Evolutionary conservation across 2,888 invertebrate species (phyloP), one percentile per base, ranked within the genome.

Genomic region (Coelinius sp.): DNA sequence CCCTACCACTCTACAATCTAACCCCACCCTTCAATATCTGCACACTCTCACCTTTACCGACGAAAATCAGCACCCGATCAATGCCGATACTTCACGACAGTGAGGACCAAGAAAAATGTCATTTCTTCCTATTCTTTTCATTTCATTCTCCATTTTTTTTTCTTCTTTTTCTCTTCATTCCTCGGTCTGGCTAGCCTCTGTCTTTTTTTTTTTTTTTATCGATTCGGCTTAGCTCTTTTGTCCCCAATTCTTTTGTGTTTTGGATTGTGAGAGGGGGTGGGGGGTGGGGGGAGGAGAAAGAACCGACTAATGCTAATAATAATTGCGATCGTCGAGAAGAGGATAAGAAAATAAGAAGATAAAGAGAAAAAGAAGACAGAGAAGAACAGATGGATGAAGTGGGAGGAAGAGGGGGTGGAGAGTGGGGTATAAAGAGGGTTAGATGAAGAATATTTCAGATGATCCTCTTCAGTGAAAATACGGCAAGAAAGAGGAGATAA

Each of bases 221-320:
- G 70, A 70, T 70, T 70, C 52, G 41, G 63, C 52, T 69, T 52
- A 70, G 14, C 70, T 20, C 31, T 59, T 70, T 56, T 70, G 65
- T 65, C 65, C 65, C 41, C 38, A 41, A 64, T 53, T n/a, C 70
- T 56, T 70, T 70, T 70, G 70, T 70, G 17, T 63, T 41, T 41
- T 17, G 35, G 20, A 59, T 59, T 35, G 59, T 10, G 49, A 22
- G 17, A 17, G 49, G 49, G 14, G 35, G 35, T n/a, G 25, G 56
- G 56, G n/a, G 27, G 24, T 12, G 27, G 27, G 27, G 3, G 46
- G 53, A 41, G 70, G 31, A 49, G 44, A 56, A 35, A 17, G 41
- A 65, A 56, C 53, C 44, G 59, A 68, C 68, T 62, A 70, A 53
- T 41, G 69, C 69, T 70, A 70, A 70, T 70, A 70, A 70, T 70